Evolutionary conservation across 2,113 vertebrate species (phyloP).

Genomic region (Rafetus swinhoei): DNA sequence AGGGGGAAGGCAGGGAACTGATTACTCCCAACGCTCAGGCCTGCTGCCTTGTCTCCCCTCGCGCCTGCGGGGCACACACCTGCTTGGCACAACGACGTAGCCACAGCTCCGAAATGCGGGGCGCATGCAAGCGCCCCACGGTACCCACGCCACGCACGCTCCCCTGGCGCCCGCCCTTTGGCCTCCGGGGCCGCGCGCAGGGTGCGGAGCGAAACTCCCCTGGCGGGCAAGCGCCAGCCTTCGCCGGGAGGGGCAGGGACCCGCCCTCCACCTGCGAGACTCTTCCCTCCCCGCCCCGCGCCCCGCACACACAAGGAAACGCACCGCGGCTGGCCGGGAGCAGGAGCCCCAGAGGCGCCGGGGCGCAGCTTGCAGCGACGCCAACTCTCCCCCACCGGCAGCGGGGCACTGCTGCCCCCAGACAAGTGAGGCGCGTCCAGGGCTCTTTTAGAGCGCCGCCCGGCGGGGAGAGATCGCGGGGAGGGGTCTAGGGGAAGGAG

Average conservation of each 20-base stretch:
- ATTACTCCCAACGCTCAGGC: background rate
- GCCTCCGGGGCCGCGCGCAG: too few relatives aligned
- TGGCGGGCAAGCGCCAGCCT: too few relatives aligned
- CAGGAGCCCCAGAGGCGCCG: background rate
- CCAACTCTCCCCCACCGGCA: background rate
- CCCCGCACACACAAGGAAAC: background rate
- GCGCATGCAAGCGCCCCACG: too few relatives aligned
- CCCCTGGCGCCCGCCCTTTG: too few relatives aligned
- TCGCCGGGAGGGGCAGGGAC: background rate
- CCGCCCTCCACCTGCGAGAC: background rate
- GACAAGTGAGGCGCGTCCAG: background rate
- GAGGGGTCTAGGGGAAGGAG: background rate
- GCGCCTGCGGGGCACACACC: too few relatives aligned
- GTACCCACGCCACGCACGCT: too few relatives aligned
- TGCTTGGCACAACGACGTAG: background rate
- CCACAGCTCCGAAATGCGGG: background rate
- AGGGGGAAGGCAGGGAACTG: background rate
- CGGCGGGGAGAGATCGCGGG: background rate
- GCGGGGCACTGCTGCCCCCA: background rate
- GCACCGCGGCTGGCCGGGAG: background rate
- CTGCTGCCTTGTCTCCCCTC: background rate
- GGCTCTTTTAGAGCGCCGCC: background rate
- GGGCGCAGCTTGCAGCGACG: background rate
- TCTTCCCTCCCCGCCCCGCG: background rate
- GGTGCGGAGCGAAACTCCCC: background rate